Evolutionary conservation across 2,113 vertebrate genomes (phyloP).

Genomic region (Sphaerodactylus townsendi): DNA sequence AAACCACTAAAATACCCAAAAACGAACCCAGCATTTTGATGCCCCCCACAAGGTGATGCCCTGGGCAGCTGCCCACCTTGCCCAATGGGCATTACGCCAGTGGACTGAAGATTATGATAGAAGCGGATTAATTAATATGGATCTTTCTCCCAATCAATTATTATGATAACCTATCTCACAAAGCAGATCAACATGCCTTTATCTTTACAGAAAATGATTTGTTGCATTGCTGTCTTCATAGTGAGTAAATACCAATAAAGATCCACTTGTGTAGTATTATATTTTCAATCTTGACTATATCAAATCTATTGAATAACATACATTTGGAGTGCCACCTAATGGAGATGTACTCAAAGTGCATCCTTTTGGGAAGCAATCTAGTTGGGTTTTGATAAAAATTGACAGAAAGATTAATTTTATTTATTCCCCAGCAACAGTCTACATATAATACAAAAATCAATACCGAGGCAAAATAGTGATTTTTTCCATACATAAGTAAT

Average conservation of each 20-base stretch:
- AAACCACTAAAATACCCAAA: too few relatives aligned
- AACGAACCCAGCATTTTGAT: too few relatives aligned
- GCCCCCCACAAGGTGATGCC: too few relatives aligned
- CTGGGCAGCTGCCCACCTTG: too few relatives aligned
- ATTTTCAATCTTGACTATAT: background rate
- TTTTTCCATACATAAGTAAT: too few relatives aligned
- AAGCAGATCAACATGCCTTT: background rate
- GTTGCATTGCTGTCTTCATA: background rate
- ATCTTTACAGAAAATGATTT: background rate
- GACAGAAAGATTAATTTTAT: background rate
- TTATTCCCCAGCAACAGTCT: too few relatives aligned
- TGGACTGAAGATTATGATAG: too few relatives aligned
- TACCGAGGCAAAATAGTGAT: too few relatives aligned
- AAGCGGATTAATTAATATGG: too few relatives aligned
- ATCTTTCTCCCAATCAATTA: background rate
- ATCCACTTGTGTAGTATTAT: background rate
- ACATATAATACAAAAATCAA: background rate
- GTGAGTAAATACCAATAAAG: background rate
- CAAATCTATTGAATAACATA: background rate
- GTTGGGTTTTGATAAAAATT: background rate
- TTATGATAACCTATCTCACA: background rate
- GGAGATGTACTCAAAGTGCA: background rate
- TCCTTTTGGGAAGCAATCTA: background rate
- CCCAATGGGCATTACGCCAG: too few relatives aligned
- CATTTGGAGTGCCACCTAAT: slow-evolving; percentile 63